Percentiles rank a stretch among this genome's conserved stretches.
Evolutionary conservation across 2,888 invertebrate genomes (phyloP).

Genomic region (Sturmia bella): DNA sequence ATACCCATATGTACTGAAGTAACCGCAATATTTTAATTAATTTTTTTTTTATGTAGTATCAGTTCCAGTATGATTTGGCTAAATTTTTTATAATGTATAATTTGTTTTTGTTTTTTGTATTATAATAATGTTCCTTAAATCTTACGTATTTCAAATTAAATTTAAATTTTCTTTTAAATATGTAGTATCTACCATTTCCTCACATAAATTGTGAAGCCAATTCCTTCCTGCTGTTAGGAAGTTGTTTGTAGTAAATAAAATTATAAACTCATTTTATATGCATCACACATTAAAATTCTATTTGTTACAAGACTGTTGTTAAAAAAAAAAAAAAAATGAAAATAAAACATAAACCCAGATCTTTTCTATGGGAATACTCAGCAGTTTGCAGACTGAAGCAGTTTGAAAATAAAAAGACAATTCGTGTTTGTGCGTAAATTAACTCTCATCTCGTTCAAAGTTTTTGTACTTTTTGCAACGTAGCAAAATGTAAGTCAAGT

Average conservation of each 20-base stretch:
- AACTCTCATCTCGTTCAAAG: neutral
- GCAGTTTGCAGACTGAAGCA: neutral
- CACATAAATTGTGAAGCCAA: no score
- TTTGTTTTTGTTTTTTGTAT: no score
- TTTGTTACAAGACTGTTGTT: slow-evolving; percentile 53
- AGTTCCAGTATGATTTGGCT: no score
- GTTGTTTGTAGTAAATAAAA: slow-evolving; percentile 50
- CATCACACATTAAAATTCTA: slow-evolving; percentile 61
- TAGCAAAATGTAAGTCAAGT: slow-evolving; percentile 44
- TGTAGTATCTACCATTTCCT: no score
- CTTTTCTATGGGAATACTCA: neutral
- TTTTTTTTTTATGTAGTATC: no score
- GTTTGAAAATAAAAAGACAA: slow-evolving; percentile 12
- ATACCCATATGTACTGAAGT: no score
- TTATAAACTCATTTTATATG: slow-evolving; percentile 62
- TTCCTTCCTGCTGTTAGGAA: neutral
- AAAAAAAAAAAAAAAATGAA: neutral
- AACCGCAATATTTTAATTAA: no score
- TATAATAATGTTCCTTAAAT: no score
- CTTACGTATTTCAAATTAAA: neutral
- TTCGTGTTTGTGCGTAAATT: slow-evolving; percentile 65
- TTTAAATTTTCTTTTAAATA: slow-evolving; percentile 23
- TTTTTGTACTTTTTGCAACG: neutral
- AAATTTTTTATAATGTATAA: no score
- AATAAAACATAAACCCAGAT: neutral